These are phyloP conservation scores for Lasioglossum baleicum DNA, from an alignment of 1,140 invertebrate species.

Conservation along the genomic window DNA sequence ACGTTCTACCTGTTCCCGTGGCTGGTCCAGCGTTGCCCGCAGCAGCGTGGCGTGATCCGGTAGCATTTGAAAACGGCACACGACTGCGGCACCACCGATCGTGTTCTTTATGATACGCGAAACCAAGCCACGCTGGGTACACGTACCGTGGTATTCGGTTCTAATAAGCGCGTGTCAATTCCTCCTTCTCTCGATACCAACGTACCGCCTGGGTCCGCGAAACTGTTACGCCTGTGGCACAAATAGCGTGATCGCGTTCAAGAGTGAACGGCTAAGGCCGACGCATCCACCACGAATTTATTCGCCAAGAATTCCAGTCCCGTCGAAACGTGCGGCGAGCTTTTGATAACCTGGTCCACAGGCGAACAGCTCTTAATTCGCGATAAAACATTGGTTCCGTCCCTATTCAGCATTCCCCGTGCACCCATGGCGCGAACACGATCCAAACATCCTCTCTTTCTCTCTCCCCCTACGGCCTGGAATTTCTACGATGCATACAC, in stretches of 20 bases:
- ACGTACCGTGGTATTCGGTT: conserved; percentile 14
- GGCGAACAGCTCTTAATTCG: conserved; percentile 67
- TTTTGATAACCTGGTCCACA: too few relatives aligned
- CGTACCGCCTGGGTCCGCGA: not conserved
- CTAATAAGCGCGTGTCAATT: conserved; percentile 58
- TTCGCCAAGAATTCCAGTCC: conserved; percentile 43
- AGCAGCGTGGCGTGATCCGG: conserved; percentile 51
- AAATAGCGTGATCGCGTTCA: too few relatives aligned
- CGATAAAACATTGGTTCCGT: conserved; percentile 72
- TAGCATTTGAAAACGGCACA: conserved; percentile 51
- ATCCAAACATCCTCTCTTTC: conserved; percentile 1
- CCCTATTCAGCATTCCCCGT: conserved; percentile 56
- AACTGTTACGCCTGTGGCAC: conserved; percentile 18
- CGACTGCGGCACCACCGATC: conserved; percentile 18
- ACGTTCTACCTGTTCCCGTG: conserved; percentile 34
- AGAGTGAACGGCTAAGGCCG: conserved; percentile 4
- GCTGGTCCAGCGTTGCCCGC: conserved; percentile 14
- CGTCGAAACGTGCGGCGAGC: too few relatives aligned
- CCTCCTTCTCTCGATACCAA: conserved; percentile 19
- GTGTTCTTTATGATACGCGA: not conserved
- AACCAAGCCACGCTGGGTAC: not conserved
- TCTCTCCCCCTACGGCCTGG: not conserved
- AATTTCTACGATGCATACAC: conserved; percentile 34
- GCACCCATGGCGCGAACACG: conserved; percentile 68
- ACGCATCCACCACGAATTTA: conserved; percentile 30